Evolutionary conservation across 2,797 vertebrate genomes (phyloP).

Genomic region (Lagorchestes hirsutus): DNA sequence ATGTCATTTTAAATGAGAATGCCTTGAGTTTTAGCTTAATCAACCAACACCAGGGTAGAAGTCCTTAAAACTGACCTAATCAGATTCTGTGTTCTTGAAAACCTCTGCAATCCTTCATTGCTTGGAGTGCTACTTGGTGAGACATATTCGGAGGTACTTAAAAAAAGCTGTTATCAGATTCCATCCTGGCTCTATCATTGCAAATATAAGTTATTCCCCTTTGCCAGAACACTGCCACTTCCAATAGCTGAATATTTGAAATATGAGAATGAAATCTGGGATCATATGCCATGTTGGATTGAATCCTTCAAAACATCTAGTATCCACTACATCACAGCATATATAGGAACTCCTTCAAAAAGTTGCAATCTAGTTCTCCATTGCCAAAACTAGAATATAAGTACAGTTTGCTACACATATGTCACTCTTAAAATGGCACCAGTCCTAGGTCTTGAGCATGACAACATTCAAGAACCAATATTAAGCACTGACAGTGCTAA

Average conservation of each 20-base stretch:
- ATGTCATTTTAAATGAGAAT: neutral
- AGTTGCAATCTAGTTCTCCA: neutral
- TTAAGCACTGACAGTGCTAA: neutral
- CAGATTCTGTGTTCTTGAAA: neutral
- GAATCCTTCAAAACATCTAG: neutral
- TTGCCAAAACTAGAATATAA: neutral
- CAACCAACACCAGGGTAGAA: neutral
- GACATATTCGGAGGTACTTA: neutral
- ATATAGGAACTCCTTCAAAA: neutral
- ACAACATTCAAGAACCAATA: neutral
- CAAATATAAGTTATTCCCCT: constrained; percentile 34
- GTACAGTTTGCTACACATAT: neutral
- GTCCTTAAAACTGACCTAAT: neutral
- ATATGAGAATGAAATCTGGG: constrained; percentile 18
- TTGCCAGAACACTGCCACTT: constrained; percentile 4
- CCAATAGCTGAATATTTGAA: neutral
- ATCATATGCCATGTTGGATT: neutral
- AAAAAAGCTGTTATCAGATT: neutral
- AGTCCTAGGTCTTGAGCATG: neutral
- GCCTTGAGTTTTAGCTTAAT: neutral
- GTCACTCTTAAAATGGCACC: neutral
- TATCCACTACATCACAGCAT: neutral
- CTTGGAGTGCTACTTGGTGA: neutral
- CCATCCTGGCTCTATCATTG: neutral
- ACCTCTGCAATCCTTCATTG: neutral